Percentiles rank a stretch among this genome's conserved stretches.
phyloP scores from a whole-genome alignment of 2,797 vertebrate species.

The Orientallactaga sibirica region DNA sequence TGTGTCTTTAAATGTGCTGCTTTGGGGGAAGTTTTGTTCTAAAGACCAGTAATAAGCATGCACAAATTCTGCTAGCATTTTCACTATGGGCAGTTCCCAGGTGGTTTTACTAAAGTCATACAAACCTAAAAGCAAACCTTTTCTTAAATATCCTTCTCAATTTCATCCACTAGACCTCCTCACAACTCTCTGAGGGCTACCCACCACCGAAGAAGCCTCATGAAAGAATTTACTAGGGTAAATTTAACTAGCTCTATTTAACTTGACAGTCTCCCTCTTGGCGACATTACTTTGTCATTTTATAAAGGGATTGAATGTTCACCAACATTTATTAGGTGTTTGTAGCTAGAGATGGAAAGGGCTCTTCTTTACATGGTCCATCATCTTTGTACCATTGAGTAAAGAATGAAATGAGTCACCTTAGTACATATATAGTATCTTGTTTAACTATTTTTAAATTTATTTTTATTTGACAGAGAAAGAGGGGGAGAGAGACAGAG shows the following conservation, averaged over 20 bases:
- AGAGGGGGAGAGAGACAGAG: too few species aligned
- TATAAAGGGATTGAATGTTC: slow-evolving; percentile 21
- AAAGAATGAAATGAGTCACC: neutral
- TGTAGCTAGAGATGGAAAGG: neutral
- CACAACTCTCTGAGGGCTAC: neutral
- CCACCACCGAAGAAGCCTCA: neutral
- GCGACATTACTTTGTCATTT: slow-evolving; percentile 11
- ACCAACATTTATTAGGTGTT: neutral
- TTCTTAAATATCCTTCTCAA: neutral
- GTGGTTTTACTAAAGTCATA: neutral
- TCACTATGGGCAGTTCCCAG: neutral
- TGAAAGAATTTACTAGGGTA: neutral
- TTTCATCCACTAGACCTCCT: neutral
- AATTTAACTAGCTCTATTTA: slow-evolving; percentile 6
- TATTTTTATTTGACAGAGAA: too few species aligned
- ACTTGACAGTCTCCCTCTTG: neutral
- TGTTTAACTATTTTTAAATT: slow-evolving; percentile 24
- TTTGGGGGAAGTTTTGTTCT: slow-evolving; percentile 39
- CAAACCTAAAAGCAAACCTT: neutral
- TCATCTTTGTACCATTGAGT: neutral
- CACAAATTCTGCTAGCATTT: neutral
- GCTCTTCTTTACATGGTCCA: neutral
- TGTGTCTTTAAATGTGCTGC: neutral
- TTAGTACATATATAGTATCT: neutral
- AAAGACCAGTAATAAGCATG: neutral